Conservation (phyloP, 37 sponge, comb jelly and placozoan genomes). For the Aphrocallistes beatrix region DNA sequence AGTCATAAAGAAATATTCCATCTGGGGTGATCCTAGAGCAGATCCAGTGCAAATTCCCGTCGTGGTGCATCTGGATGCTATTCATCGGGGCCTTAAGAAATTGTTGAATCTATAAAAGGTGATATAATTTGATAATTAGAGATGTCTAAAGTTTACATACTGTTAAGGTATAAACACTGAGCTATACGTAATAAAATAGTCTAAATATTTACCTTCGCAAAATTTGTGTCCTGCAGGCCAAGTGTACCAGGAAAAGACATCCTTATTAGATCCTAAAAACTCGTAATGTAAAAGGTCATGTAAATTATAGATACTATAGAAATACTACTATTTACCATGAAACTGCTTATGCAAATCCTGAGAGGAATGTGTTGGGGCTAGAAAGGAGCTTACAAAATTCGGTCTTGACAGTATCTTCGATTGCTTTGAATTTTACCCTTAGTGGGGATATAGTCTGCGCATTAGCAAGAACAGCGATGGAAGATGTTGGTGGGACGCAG, state of each 20-base stretch:
- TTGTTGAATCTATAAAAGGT: not conserved
- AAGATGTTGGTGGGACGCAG: not conserved
- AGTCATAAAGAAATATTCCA: not conserved
- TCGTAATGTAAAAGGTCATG: not conserved
- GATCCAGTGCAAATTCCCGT: not conserved
- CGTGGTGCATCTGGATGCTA: not conserved
- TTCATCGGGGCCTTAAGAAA: not conserved
- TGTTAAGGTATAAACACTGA: not conserved
- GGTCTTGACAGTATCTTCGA: not conserved
- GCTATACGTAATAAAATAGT: not conserved
- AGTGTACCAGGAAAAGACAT: not conserved
- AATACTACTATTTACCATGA: not conserved
- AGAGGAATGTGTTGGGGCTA: not conserved
- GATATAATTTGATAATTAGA: no score
- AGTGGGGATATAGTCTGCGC: not conserved
- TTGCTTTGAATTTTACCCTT: not conserved
- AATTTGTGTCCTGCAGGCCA: not conserved
- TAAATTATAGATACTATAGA: not conserved
- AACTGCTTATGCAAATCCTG: not conserved
- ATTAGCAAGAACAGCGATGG: not conserved
- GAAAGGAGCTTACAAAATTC: not conserved
- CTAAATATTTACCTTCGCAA: not conserved
- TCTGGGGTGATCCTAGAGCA: not conserved
- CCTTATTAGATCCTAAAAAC: not conserved
- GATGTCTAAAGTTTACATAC: not conserved